Base-by-base conservation (phyloP, 2,888 invertebrate genomes). In the Acleris sparsana region DNA sequence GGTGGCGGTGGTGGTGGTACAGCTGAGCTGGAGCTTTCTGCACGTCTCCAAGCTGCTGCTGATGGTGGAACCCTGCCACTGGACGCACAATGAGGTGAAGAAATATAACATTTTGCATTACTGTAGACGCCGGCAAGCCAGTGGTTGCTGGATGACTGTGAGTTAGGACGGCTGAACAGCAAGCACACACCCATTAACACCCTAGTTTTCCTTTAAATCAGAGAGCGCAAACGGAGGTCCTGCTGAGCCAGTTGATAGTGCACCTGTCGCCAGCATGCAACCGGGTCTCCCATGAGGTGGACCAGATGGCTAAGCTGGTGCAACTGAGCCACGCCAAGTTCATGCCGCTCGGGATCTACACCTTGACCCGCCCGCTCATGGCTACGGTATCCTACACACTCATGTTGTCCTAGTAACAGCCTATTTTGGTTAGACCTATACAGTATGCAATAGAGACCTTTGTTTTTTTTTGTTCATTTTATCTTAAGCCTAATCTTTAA, bases 61-160 rank as follows among this genome's bases (percentile, higher is more conserved):
- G 20, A 73, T 92, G 9, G 83, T 93, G 0, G 93, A 93, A 68
- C 93, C 93, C 0, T 88, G 91, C 64, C 89, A 93, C 63, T 74
- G 76, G 39, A 83, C 88, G 11, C 76, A 82, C 9, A 75, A 73
- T 5, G 84, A 89, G 84, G 92, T 90, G 33, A 33, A 76, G 11
- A 13, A 44, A 13, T 44, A 44, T n/a, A n/a, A 44, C 4, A 16
- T 5, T 5, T 0, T 44, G 5, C 5, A 44, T 44, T 16, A 44
- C n/a, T 33, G 2, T 33, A 33, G 9, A 33, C 2, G 9, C 33
- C 9, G 9, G 33, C 9, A 33, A 33, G 33, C 33, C 9, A 33
- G 33, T 9, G 9, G 33, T 33, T 33, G 9, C 33, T 33, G 33
- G 33, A 33, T 33, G 33, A 33, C 33, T 33, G 33, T 33, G 9